phyloP scores from a whole-genome alignment of 2,113 vertebrate genomes.

The rat (Rattus norvegicus) region DNA sequence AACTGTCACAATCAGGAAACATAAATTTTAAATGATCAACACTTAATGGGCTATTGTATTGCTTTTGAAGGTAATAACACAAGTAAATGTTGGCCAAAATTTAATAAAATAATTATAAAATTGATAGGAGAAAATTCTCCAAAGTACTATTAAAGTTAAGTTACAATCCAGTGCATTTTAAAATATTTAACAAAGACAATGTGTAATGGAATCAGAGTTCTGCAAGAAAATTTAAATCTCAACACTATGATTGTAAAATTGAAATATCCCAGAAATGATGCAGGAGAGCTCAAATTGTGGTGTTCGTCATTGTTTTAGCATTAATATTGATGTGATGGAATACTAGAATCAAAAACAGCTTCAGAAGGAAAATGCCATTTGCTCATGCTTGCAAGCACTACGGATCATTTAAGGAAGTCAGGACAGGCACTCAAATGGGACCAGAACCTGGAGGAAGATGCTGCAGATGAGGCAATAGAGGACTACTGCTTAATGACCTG shows the following conservation, averaged over 20 bases:
- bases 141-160: conserved; percentile 55
- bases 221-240: conserved; percentile 34
- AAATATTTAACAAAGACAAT: conserved; percentile 5
- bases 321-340: background rate
- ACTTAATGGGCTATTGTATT: conserved; percentile 50
- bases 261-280: background rate
- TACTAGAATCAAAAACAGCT: background rate
- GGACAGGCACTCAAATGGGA: background rate
- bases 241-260: background rate
- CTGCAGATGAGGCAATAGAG: background rate
- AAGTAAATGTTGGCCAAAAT: conserved; percentile 16
- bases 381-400: background rate
- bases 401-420: background rate
- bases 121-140: background rate
- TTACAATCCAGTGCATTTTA: conserved; percentile 29
- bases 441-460: background rate
- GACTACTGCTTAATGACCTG: background rate
- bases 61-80: background rate
- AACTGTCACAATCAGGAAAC: conserved; percentile 18
- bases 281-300: background rate
- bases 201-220: conserved; percentile 24
- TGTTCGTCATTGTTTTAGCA: background rate
- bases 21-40: conserved; percentile 11
- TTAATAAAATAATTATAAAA: conserved; percentile 25
- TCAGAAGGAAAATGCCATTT: background rate